phyloP scores from a whole-genome alignment of 2,113 vertebrate species.

The Stegastes partitus region DNA sequence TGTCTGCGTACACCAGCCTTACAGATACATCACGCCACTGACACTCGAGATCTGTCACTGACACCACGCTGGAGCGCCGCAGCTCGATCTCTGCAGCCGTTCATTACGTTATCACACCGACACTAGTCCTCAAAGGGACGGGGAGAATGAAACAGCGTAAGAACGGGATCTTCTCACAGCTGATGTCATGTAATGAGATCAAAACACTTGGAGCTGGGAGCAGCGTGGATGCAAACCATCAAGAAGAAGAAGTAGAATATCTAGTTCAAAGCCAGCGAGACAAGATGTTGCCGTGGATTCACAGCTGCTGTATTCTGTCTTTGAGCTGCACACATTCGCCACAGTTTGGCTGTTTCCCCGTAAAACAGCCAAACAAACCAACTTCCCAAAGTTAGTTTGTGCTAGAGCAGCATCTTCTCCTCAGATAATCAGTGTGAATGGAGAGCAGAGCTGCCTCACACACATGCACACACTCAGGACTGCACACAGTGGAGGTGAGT shows the following conservation, averaged over 20 bases:
- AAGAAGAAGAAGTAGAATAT: not conserved
- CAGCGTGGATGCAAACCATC: conserved; percentile 5
- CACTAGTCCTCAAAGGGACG: not conserved
- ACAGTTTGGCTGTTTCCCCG: too few relatives aligned
- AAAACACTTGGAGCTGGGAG: conserved; percentile 3
- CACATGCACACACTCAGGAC: too few relatives aligned
- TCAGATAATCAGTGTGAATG: too few relatives aligned
- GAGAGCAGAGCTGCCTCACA: too few relatives aligned
- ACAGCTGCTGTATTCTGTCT: too few relatives aligned
- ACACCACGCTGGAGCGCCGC: conserved; percentile 12
- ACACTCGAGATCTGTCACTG: conserved; percentile 5
- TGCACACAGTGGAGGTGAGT: too few relatives aligned
- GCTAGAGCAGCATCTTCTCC: too few relatives aligned
- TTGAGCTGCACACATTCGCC: too few relatives aligned
- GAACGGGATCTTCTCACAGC: conserved; percentile 14
- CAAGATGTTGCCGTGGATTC: too few relatives aligned
- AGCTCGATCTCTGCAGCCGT: conserved; percentile 14
- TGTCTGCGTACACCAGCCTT: conserved; percentile 6
- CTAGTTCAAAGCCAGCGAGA: too few relatives aligned
- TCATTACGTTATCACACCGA: conserved; percentile 8
- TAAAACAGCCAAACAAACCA: too few relatives aligned
- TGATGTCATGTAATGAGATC: conserved; percentile 3
- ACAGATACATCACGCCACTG: conserved; percentile 15
- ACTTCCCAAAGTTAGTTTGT: too few relatives aligned
- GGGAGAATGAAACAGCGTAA: conserved; percentile 10